Evolutionary conservation across 2,797 vertebrate species (phyloP).

Genomic region (Gadopsis marmoratus): DNA sequence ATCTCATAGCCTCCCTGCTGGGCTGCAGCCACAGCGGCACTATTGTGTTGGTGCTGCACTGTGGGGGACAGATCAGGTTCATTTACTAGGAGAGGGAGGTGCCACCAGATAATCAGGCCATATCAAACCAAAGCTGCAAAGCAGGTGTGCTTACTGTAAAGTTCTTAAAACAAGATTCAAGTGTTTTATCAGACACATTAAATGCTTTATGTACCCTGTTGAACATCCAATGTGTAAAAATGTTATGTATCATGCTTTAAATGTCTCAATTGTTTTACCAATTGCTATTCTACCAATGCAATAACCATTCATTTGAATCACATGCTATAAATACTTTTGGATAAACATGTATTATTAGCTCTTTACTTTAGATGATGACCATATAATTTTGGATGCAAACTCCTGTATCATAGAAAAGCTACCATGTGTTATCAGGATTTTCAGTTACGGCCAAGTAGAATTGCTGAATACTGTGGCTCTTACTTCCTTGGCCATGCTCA

Average conservation of each 20-base stretch:
- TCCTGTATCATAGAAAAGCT: background rate
- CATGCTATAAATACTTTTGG: background rate
- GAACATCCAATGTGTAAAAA: background rate
- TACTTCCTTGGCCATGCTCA: constrained; percentile 92
- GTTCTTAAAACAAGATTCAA: background rate
- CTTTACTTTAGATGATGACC: background rate
- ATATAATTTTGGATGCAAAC: background rate
- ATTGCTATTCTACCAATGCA: background rate
- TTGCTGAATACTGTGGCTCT: constrained; percentile 60
- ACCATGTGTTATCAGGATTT: background rate
- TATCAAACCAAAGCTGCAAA: background rate
- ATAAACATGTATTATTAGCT: background rate
- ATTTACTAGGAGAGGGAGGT: background rate
- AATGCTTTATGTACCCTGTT: too few species aligned
- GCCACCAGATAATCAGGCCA: background rate
- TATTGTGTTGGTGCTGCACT: constrained; percentile 93
- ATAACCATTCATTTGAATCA: background rate
- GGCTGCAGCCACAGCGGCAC: constrained; percentile 91
- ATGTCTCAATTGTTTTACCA: background rate
- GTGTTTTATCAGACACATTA: background rate
- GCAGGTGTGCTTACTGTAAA: background rate
- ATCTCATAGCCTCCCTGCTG: constrained; percentile 99
- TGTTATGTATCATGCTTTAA: background rate
- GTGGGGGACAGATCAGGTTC: constrained; percentile 39
- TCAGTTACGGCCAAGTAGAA: background rate